Evolutionary conservation across 2,797 vertebrate genomes (phyloP).

Genomic region (Etheostoma nigrum): DNA sequence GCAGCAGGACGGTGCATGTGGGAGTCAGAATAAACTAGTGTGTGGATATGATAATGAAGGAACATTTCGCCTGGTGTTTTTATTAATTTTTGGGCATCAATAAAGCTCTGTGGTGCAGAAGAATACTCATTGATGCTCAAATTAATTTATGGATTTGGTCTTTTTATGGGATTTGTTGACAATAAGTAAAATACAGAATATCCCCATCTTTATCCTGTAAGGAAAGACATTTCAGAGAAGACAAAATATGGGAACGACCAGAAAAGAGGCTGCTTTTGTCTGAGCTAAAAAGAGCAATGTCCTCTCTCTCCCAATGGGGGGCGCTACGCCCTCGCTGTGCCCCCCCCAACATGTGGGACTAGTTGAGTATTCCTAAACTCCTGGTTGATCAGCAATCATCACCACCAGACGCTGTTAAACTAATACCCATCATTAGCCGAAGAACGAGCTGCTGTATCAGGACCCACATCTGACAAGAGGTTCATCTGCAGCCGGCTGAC

Average conservation of each 20-base stretch:
- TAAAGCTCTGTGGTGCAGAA: too few species aligned
- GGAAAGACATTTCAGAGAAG: neutral
- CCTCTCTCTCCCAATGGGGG: conserved; percentile 61
- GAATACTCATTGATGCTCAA: too few species aligned
- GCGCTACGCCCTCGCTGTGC: conserved; percentile 47
- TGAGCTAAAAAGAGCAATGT: conserved; percentile 12
- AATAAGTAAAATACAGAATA: neutral
- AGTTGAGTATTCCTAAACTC: conserved; percentile 18
- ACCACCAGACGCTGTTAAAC: conserved; percentile 36
- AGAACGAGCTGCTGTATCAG: conserved; percentile 16
- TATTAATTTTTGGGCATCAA: too few species aligned
- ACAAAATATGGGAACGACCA: neutral
- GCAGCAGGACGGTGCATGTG: neutral
- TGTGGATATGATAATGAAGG: too few species aligned
- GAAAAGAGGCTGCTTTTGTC: neutral
- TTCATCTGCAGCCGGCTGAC: conserved; percentile 51
- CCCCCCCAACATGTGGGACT: neutral
- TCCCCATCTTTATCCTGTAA: neutral
- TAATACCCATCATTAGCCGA: conserved; percentile 36
- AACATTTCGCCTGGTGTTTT: too few species aligned
- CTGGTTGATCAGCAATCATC: conserved; percentile 47
- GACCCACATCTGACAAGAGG: conserved; percentile 42
- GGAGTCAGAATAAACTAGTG: too few species aligned
- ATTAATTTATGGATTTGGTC: too few species aligned
- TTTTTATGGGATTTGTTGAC: too few species aligned